Evolutionary conservation across 2,888 invertebrate species (phyloP).

Genomic region (Cataglyphis altisquamis): DNA sequence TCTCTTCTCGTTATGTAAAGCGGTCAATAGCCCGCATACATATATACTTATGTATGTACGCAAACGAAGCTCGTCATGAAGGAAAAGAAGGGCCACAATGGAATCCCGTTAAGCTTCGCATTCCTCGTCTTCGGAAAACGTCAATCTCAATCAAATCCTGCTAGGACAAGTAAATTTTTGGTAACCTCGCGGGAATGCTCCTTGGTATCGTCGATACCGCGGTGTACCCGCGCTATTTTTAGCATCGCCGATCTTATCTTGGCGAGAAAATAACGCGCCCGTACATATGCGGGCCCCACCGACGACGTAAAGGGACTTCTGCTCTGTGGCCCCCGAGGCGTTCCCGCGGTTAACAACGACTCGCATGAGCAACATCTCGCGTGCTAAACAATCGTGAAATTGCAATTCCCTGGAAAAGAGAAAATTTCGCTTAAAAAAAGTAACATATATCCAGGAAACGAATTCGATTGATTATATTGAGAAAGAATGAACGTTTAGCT

Average conservation of each 20-base stretch:
- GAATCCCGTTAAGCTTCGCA: constrained; percentile 70
- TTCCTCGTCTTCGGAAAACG: constrained; percentile 53
- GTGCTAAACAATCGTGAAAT: constrained; percentile 28
- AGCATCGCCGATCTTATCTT: constrained; percentile 63
- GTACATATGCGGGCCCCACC: constrained; percentile 19
- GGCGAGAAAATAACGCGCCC: constrained; percentile 62
- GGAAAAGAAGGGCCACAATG: constrained; percentile 17
- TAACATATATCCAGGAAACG: constrained; percentile 11
- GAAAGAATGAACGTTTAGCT: not conserved
- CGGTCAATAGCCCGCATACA: constrained; percentile 49
- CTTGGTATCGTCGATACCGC: not conserved
- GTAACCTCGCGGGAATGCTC: constrained; percentile 41
- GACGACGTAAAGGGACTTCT: constrained; percentile 13
- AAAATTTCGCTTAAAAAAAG: constrained; percentile 9
- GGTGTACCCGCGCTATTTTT: constrained; percentile 54
- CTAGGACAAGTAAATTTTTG: constrained; percentile 66
- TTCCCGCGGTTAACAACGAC: constrained; percentile 33
- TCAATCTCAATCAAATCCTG: constrained; percentile 72
- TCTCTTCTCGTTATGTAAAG: constrained; percentile 47
- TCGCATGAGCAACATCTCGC: constrained; percentile 36
- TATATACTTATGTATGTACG: constrained; percentile 16
- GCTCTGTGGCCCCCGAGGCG: not conserved
- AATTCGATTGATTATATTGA: not conserved
- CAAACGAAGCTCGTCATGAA: constrained; percentile 29
- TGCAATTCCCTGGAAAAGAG: constrained; percentile 39